Evolutionary conservation across 2,797 vertebrate species (phyloP).

Genomic region (Gastrophryne carolinensis): DNA sequence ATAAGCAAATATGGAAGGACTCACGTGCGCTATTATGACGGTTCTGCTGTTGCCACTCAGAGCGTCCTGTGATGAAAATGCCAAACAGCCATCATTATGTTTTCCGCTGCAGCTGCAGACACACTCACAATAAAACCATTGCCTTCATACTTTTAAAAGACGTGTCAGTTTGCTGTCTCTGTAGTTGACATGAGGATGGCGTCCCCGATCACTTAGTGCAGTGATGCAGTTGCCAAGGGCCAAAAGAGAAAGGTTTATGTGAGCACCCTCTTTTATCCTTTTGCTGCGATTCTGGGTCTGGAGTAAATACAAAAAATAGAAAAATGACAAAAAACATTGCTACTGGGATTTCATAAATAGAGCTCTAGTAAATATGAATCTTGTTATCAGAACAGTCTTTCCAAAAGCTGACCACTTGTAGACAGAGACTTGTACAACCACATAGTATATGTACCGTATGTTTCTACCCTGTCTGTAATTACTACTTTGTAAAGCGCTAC

Average conservation of each 20-base stretch:
- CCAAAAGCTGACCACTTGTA: no score
- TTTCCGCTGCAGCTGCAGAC: not conserved
- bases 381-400: no score
- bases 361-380: no score
- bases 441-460: no score
- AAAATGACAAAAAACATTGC: no score
- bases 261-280: constrained; percentile 62
- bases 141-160: constrained; percentile 66
- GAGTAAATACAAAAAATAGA: no score
- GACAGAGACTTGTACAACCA: no score
- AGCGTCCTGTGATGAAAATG: constrained; percentile 57
- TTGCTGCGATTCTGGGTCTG: constrained; percentile 66
- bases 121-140: not conserved
- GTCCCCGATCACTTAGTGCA: constrained; percentile 54
- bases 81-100: not conserved
- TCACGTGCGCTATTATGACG: constrained; percentile 63
- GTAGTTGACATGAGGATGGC: constrained; percentile 58
- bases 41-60: constrained; percentile 66
- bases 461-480: no score
- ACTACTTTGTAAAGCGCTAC: no score
- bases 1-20: constrained; percentile 61
- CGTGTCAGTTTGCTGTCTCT: constrained; percentile 63
- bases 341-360: no score
- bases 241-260: constrained; percentile 59
- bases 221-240: constrained; percentile 65